phyloP scores from a whole-genome alignment of 92 coral and sea anemone species.

The Blastomussa wellsi region DNA sequence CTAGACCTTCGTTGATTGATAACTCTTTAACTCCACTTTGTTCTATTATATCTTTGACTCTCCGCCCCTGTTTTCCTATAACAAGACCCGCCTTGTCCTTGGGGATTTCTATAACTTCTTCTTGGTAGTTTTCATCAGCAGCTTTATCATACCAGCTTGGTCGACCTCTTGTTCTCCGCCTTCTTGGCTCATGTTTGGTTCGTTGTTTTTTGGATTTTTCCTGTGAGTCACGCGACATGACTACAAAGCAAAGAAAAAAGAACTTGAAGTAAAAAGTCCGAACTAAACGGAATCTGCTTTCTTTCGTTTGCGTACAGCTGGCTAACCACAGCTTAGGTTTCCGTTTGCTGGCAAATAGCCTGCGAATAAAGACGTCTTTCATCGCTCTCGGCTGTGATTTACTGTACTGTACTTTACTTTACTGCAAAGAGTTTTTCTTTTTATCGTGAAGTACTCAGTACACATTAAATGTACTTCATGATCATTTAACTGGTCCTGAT shows the following conservation, averaged over 20 bases:
- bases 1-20: not conserved
- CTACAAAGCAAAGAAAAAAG: not conserved
- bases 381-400: too few species aligned
- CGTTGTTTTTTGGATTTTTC: not conserved
- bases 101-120: constrained; percentile 11
- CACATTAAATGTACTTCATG: too few species aligned
- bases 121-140: not conserved
- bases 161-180: not conserved
- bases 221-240: not conserved
- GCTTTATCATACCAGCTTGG: not conserved
- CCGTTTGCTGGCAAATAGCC: too few species aligned
- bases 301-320: too few species aligned
- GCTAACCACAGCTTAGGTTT: too few species aligned
- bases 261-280: not conserved
- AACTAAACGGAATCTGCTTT: not conserved
- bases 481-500: too few species aligned
- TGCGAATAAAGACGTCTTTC: too few species aligned
- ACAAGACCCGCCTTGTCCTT: constrained; percentile 2
- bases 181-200: not conserved
- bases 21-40: constrained; percentile 11
- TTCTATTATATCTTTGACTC: not conserved
- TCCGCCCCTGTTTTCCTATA: constrained; percentile 10
- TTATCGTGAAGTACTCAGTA: too few species aligned
- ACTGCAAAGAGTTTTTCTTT: too few species aligned
- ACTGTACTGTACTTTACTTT: too few species aligned